These are phyloP conservation scores for Tetranychus urticae DNA, from an alignment of 1,140 invertebrate genomes.

Conservation along the genomic window DNA sequence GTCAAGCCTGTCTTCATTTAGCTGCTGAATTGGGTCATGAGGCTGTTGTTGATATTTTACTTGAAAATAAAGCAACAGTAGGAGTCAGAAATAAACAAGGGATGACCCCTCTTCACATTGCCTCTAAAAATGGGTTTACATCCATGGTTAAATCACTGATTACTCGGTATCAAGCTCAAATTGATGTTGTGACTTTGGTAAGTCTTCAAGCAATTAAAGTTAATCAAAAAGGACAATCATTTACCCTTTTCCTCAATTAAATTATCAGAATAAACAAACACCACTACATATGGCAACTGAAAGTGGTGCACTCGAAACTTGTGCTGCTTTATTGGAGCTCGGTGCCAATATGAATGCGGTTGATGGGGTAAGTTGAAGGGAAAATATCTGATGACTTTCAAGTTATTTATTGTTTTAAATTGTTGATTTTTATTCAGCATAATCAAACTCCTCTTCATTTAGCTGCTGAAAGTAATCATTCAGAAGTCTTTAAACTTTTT, in stretches of 20 bases:
- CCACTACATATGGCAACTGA: conserved; percentile 43
- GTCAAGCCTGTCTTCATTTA: conserved; percentile 76
- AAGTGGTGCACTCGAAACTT: conserved; percentile 81
- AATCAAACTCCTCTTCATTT: conserved; percentile 43
- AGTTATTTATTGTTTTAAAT: not conserved
- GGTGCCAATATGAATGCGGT: conserved; percentile 92
- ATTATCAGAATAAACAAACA: conserved; percentile 27
- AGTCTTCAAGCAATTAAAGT: conserved; percentile 5
- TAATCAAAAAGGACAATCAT: not conserved
- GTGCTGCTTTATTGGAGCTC: conserved; percentile 69
- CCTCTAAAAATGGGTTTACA: conserved; percentile 80
- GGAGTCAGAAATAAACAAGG: conserved; percentile 63
- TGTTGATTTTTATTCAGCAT: conserved; percentile 4
- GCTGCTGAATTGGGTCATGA: conserved; percentile 75
- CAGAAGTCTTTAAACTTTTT: conserved; percentile 91
- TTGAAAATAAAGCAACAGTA: conserved; percentile 94
- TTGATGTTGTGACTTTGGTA: conserved; percentile 75
- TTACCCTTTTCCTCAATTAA: not conserved
- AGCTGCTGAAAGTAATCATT: conserved; percentile 91
- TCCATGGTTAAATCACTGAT: conserved; percentile 67
- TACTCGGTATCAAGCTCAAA: conserved; percentile 73
- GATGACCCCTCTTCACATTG: conserved; percentile 35
- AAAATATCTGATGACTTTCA: not conserved
- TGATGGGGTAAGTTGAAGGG: conserved; percentile 45
- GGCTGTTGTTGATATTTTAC: conserved; percentile 73